Percentiles rank a stretch among this genome's conserved stretches.
These are phyloP conservation scores for Nannoperca obscura DNA, from an alignment of 2,797 vertebrate species.

Conservation along the genomic window DNA sequence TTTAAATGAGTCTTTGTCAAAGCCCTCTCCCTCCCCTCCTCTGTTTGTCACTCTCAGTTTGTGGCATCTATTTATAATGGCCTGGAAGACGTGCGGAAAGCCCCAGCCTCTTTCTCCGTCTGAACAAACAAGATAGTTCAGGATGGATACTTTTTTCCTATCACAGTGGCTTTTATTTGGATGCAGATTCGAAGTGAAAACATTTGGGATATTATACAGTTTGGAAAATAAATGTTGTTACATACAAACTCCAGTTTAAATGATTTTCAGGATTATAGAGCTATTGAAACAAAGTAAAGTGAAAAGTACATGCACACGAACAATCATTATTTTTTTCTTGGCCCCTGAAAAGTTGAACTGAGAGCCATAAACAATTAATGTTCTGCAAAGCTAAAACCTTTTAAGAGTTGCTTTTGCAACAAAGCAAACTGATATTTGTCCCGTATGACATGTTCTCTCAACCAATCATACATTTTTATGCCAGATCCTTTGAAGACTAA, in stretches of 20 bases:
- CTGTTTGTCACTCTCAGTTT: conserved; percentile 73
- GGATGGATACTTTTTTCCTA: conserved; percentile 12
- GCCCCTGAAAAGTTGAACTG: not conserved
- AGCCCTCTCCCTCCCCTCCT: conserved; percentile 15
- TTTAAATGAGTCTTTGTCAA: conserved; percentile 76
- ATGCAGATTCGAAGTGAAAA: conserved; percentile 32
- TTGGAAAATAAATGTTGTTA: conserved; percentile 19
- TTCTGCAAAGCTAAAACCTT: conserved; percentile 5
- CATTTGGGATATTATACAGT: conserved; percentile 14
- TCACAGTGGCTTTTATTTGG: conserved; percentile 40
- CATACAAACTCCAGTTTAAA: not conserved
- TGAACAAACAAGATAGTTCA: conserved; percentile 35
- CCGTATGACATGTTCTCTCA: not conserved
- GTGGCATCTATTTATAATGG: conserved; percentile 72
- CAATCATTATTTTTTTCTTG: not conserved
- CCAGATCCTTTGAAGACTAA: conserved; percentile 37
- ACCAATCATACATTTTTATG: conserved; percentile 8
- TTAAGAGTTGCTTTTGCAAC: conserved; percentile 12
- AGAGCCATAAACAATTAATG: conserved; percentile 16
- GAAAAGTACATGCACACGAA: not conserved
- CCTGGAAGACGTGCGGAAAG: conserved; percentile 45
- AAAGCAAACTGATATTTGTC: conserved; percentile 1
- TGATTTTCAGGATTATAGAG: conserved; percentile 8
- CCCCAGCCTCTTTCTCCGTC: conserved; percentile 40
- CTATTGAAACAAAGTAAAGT: not conserved